Base-by-base conservation (phyloP, 2,113 vertebrate species). In the Choloepus hoffmanni region DNA sequence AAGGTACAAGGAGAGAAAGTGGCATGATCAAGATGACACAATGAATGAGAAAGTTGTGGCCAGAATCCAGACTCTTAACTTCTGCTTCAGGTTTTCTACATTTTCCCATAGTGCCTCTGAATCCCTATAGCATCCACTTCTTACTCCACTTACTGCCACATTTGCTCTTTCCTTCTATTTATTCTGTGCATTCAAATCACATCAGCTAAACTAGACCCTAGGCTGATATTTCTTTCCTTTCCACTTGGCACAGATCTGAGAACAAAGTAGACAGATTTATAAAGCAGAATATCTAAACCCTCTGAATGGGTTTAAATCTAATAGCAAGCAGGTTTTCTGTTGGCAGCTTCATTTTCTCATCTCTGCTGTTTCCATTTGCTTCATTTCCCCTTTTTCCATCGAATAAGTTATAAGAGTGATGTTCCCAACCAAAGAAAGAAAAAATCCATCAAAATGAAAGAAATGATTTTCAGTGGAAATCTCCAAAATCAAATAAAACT, bases 251-350 rank as follows among this genome's bases (percentile, higher is more conserved):
- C 45, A 83, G 48, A 43, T 2, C 83, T 85, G 15, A 92, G 19
- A 93, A 36, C 33, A 85, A 93, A 87, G 7, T 1, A 82, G 18
- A 85, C 18, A 85, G 65, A 89, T 89, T 94, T 36, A 78, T 94
- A 74, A 74, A 65, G 24, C 45, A 55, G 14, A n/a, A 78, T 85
- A 82, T 92, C 21, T 95, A 55, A 73, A 18, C 24, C n/a, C 1
- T 28, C 10, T 19, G 8, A 85, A 26, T 82, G 73, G 62, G 90
- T 63, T 65, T 58, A 63, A 87, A 79, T 73, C 19, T 94, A 68
- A 76, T 21, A 85, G 7, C 40, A 40, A 94, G 40, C 5, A 92
- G 10, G 2, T 68, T n/a, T 89, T 73, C 16, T 40, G 1, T 74
- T 55, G 7, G 18, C 67, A 40, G 6, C 11, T 91, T 83, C 73